Base-by-base conservation (phyloP, 2,797 vertebrate genomes). In the Dicrostonyx torquatus region DNA sequence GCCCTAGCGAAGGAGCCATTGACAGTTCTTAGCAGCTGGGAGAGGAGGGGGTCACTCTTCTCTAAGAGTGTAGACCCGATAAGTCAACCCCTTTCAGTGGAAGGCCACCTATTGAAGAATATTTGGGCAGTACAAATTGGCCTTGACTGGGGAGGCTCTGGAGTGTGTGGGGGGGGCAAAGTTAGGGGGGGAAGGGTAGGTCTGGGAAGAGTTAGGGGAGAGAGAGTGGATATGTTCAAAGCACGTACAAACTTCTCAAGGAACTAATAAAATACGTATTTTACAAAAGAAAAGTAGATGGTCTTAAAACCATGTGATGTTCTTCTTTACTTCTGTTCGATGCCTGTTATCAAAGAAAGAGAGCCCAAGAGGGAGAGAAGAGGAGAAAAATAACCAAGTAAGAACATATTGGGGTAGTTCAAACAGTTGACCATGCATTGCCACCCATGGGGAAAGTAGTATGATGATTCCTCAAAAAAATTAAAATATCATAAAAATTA, bases 331-430 rank as follows among this genome's bases (percentile, higher is more conserved):
- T 68, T 4, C 53, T 40, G 11, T 40, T 86, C 11, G 20, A 53
- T 18, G 12, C 7, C 62, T 45, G 1, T 66, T 48, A 7, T 43
- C 20, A 34, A 9, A 6, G 40, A 11, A 34, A 70, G 26, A 2
- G 50, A 0, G 3, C 0, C 4, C 20, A 55, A 34, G 18, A 34
- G 29, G 31, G 53, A 22, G 45, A 43, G 37, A 37, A 2, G 14
- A 26, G 29, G 26, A 18, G 76, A 15, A 10, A 60, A 15, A 34
- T 22, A 48, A 5, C 53, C 84, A 60, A 6, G 40, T 20, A 8
- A 80, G n/a, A 4, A 62, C 48, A 68, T 45, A 62, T 0, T 31
- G 75, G 11, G 48, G 4, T 3, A 45, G 10, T 8, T 31, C 6
- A 55, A 94, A 60, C 7, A 26, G 31, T 26, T 34, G 31, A 18